Base-by-base conservation (phyloP, 1,140 invertebrate genomes). In the Coenobita brevimanus region DNA sequence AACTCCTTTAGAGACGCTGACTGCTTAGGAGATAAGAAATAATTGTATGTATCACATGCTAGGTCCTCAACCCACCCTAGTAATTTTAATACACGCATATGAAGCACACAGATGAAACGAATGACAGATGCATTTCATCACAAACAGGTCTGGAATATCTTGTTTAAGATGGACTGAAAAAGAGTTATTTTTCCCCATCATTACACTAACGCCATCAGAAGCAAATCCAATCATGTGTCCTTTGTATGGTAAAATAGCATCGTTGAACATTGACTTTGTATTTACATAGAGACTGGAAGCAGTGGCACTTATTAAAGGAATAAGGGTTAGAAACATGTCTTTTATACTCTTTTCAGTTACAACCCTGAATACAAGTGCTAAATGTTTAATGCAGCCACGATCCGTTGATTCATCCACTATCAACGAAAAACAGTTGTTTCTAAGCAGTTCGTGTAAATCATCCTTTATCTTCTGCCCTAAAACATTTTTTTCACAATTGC, bases 121-220 rank as follows among this genome's bases (percentile, higher is more conserved):
- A n/a, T n/a, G n/a, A n/a, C n/a, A 91, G 38, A 89, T 76, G 87
- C 89, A 91, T 73, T 91, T 91, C 73, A 91, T 82, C 62, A 79
- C 38, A 43, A 79, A 87, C 30, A 87, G 36, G 62, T 80, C 27
- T 33, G 84, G 84, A 10, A 83, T 78, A 43, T 90, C 60, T 38
- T 62, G 21, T 54, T 83, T 89, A n/a, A n/a, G n/a, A n/a, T n/a
- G 13, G 84, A 43, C 24, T 75, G 84, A 78, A 24, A 90, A 54
- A 24, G 90, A 90, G 73, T 90, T 2, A 30, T 69, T 24, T 46
- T 13, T 43, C 24, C 90, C 89, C 89, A 90, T 90, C 90, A 90
- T 90, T 3, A 75, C 75, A 78, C 86, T 90, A n/a, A 79, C 62
- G 3, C 71, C 67, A 89, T 90, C 90, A 82, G 78, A 36, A 75